These are phyloP conservation scores for Varanus komodoensis DNA, from an alignment of 2,113 vertebrate species.

Conservation along the genomic window DNA sequence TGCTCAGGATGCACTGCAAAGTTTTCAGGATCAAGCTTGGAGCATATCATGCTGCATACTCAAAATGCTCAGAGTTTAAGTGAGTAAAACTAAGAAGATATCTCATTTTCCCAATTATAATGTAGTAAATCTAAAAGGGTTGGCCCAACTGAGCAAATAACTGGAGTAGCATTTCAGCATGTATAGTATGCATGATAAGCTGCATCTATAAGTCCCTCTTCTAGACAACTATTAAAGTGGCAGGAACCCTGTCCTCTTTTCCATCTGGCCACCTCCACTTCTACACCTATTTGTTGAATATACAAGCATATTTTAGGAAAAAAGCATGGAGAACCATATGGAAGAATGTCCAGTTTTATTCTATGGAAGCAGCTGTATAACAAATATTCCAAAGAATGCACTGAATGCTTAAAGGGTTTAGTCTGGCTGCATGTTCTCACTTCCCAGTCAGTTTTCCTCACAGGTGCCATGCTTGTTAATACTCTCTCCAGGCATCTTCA, in stretches of 20 bases:
- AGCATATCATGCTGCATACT: not conserved
- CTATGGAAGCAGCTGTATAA: not conserved
- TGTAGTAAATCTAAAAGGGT: not conserved
- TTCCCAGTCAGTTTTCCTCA: not conserved
- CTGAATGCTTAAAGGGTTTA: not conserved
- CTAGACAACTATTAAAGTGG: too few species aligned
- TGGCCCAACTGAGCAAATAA: too few species aligned
- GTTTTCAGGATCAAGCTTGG: not conserved
- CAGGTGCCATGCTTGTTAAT: not conserved
- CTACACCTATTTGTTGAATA: too few species aligned
- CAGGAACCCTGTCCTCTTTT: too few species aligned
- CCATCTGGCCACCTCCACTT: too few species aligned
- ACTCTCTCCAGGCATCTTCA: not conserved
- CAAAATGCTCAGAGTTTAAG: not conserved
- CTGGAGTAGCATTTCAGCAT: too few species aligned
- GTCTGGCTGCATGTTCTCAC: not conserved
- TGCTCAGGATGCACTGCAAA: not conserved
- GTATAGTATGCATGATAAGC: too few species aligned
- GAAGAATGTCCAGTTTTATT: not conserved
- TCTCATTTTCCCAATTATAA: not conserved
- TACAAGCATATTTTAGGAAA: not conserved
- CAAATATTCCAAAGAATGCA: not conserved
- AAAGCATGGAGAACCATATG: not conserved
- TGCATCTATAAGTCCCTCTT: too few species aligned
- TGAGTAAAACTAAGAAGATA: not conserved